Conservation (phyloP, 2,113 vertebrate genomes). For the Ceuthmochares aereus region DNA sequence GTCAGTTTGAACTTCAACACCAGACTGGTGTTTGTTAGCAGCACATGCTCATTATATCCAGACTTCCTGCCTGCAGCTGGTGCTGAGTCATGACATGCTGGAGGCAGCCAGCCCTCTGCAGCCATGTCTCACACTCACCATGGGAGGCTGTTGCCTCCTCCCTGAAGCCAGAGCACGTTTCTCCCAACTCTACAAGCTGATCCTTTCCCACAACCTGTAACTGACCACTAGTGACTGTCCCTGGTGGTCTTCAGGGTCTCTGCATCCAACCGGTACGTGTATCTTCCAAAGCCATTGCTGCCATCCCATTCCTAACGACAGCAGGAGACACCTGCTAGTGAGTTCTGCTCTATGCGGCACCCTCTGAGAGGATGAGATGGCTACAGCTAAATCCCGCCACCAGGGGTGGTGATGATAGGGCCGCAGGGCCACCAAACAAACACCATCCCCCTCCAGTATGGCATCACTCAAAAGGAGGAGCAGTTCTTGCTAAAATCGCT, state of each 20-base stretch:
- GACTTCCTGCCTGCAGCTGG: neutral
- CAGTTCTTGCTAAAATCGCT: neutral
- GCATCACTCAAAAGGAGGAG: neutral
- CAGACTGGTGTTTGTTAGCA: neutral
- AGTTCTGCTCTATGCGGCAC: neutral
- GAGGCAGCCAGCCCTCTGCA: neutral
- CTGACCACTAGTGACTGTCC: neutral
- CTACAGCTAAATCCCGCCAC: neutral
- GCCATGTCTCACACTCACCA: accelerated
- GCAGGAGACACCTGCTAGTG: accelerated
- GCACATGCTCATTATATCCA: no score
- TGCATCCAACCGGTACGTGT: accelerated
- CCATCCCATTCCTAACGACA: neutral
- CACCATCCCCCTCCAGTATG: neutral
- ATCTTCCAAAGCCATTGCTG: neutral
- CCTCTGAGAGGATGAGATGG: accelerated
- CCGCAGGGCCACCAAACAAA: neutral
- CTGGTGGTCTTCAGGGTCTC: neutral
- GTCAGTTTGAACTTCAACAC: neutral
- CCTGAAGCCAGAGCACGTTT: neutral
- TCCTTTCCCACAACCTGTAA: neutral
- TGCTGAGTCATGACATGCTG: accelerated
- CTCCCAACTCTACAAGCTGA: neutral
- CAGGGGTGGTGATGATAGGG: accelerated
- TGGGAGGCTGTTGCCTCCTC: neutral